Conservation (phyloP, 2,888 invertebrate species). For the Conomelus anceps region DNA sequence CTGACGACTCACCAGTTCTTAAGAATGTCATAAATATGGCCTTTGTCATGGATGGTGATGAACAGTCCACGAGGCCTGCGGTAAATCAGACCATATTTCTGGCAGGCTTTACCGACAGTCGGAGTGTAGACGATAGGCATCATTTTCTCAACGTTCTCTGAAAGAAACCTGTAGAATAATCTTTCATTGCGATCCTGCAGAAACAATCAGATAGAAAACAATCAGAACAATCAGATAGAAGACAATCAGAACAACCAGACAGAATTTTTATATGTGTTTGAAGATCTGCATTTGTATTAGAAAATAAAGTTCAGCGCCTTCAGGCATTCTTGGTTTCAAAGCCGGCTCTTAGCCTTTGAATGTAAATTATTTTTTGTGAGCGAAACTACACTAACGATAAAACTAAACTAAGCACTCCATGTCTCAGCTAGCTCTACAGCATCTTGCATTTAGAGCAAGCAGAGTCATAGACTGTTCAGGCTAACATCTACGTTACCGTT, state of each 20-base stretch:
- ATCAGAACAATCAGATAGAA: neutral
- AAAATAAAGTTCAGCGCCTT: no score
- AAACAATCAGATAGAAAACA: neutral
- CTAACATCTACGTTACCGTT: no score
- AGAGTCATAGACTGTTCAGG: no score
- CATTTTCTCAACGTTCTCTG: constrained; percentile 79
- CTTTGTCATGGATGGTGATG: constrained; percentile 92
- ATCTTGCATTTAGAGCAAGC: no score
- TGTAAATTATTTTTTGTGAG: no score
- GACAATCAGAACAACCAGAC: neutral
- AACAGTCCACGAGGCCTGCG: constrained; percentile 89
- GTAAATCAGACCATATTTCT: constrained; percentile 90
- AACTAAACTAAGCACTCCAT: no score
- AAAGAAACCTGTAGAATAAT: constrained; percentile 85
- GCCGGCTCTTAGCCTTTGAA: no score
- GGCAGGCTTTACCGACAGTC: constrained; percentile 94
- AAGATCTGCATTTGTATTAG: no score
- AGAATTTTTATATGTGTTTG: no score
- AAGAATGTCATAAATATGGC: constrained; percentile 87
- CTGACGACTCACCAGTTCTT: constrained; percentile 76
- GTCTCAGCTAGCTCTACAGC: no score
- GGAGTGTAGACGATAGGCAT: constrained; percentile 99
- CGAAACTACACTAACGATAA: no score
- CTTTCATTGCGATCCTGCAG: constrained; percentile 88
- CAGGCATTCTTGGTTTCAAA: no score